These are phyloP conservation scores for Umimayanthus chanpuru DNA, from an alignment of 92 coral and sea anemone species.

Conservation along the genomic window DNA sequence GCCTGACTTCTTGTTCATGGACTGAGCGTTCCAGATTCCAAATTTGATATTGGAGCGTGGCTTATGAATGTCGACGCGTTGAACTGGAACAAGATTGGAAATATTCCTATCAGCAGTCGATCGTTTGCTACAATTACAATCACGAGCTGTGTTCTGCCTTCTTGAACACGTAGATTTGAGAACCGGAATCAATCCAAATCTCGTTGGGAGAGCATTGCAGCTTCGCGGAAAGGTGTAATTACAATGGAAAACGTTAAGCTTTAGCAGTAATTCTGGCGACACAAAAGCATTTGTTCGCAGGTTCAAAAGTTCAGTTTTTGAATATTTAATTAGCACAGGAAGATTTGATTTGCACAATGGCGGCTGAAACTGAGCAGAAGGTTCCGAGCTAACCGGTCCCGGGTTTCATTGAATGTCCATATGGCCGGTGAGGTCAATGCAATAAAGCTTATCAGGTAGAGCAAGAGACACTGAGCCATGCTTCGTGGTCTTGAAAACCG, in stretches of 20 bases:
- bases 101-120: too few relatives aligned
- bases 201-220: background rate
- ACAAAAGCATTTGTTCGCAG: constrained; percentile 10
- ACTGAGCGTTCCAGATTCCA: too few relatives aligned
- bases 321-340: constrained; percentile 15
- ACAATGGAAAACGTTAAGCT: background rate
- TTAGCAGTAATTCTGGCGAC: too few relatives aligned
- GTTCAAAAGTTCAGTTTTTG: background rate
- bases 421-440: constrained; percentile 37
- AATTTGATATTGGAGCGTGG: too few relatives aligned
- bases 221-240: too few relatives aligned
- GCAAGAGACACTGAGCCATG: constrained; percentile 52
- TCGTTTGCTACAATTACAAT: too few relatives aligned
- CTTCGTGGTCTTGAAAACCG: constrained; percentile 53
- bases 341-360: too few relatives aligned
- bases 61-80: too few relatives aligned
- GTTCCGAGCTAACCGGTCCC: constrained; percentile 26
- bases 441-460: constrained; percentile 51
- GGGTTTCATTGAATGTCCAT: constrained; percentile 39
- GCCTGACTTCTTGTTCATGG: too few relatives aligned
- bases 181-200: constrained; percentile 15
- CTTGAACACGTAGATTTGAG: constrained; percentile 6
- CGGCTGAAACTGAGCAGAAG: background rate
- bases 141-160: background rate
- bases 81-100: too few relatives aligned